phyloP scores from a whole-genome alignment of 2,797 vertebrate genomes.

The Columba guinea region DNA sequence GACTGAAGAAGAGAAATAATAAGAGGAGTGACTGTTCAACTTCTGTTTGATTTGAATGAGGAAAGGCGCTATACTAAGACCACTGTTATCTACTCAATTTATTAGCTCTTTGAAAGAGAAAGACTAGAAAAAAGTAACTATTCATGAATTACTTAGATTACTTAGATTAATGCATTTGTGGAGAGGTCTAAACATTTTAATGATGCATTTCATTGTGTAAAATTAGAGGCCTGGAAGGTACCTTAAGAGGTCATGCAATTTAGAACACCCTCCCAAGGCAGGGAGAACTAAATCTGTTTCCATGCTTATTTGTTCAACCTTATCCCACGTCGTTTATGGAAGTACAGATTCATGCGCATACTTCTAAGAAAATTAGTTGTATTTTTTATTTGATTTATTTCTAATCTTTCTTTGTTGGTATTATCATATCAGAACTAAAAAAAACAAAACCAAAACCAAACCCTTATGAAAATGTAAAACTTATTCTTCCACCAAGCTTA shows the following conservation, averaged over 20 bases:
- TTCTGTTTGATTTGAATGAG: not conserved
- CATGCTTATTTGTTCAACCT: not conserved
- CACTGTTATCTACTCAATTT: not conserved
- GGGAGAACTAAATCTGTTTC: not conserved
- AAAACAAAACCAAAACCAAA: no score
- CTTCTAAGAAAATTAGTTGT: not conserved
- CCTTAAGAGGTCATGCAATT: not conserved
- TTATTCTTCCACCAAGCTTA: not conserved
- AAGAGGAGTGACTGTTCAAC: not conserved
- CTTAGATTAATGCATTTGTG: not conserved
- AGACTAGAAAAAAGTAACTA: not conserved
- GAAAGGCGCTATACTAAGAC: not conserved
- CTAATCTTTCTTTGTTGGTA: not conserved
- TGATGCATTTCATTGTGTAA: not conserved
- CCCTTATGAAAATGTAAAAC: not conserved
- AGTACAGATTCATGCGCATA: not conserved
- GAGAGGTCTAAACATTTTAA: not conserved
- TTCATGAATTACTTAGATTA: not conserved
- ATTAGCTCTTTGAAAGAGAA: not conserved
- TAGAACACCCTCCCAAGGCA: not conserved
- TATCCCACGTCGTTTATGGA: not conserved
- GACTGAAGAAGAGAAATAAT: not conserved
- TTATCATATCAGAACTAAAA: not conserved
- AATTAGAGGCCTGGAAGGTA: not conserved
- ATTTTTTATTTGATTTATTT: not conserved